These are phyloP conservation scores for Aurelia sp. DNA, from an alignment of 30 jellyfish, hydroid and myxozoan species.

Conservation along the genomic window DNA sequence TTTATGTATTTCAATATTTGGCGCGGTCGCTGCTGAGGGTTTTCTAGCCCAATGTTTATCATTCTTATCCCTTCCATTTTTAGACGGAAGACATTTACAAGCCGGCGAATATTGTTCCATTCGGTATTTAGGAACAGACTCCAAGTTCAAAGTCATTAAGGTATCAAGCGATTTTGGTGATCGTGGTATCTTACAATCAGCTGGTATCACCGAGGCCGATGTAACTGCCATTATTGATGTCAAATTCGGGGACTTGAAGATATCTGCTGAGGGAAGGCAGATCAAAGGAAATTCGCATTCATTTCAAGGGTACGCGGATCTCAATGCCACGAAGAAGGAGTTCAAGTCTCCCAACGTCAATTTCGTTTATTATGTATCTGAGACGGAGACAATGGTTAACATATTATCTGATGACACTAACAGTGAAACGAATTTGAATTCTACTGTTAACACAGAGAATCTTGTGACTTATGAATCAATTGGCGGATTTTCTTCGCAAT, in stretches of 20 bases:
- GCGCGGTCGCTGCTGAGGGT: too few relatives aligned
- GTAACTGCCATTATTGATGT: not conserved
- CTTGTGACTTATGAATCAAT: constrained; percentile 26
- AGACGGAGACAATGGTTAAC: constrained; percentile 3
- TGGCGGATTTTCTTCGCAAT: constrained; percentile 54
- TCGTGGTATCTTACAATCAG: not conserved
- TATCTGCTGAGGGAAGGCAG: not conserved
- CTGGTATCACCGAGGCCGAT: not conserved
- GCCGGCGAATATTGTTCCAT: constrained; percentile 18
- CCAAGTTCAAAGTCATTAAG: not conserved
- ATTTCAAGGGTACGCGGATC: not conserved
- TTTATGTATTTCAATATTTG: too few relatives aligned
- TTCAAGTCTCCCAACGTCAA: not conserved
- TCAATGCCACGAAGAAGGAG: not conserved
- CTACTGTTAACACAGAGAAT: not conserved
- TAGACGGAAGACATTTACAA: constrained; percentile 28
- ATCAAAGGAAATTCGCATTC: too few relatives aligned
- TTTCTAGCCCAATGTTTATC: too few relatives aligned
- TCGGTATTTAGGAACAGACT: not conserved
- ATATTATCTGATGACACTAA: not conserved
- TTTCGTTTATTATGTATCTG: constrained; percentile 17
- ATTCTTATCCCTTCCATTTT: not conserved
- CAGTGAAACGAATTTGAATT: not conserved
- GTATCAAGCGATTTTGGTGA: constrained; percentile 46
- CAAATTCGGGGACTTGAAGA: not conserved